Conservation (phyloP, 1,140 invertebrate genomes). For the Hypsibius dujardini region DNA sequence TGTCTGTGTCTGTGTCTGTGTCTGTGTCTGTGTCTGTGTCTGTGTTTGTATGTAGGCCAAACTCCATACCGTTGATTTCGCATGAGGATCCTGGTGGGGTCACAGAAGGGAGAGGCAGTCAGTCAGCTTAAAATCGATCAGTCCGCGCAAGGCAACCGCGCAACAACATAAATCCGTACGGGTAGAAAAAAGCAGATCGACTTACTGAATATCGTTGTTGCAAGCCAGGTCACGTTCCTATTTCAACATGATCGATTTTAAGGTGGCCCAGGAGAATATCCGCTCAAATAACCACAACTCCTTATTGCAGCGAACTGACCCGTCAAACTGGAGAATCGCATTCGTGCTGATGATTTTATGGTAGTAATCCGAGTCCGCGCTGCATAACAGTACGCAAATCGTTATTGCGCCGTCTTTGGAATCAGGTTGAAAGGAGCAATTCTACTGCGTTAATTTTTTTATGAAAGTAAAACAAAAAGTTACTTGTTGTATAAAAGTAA, state of each 20-base stretch:
- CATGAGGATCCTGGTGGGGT: too few species aligned
- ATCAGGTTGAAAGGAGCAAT: conserved; percentile 19
- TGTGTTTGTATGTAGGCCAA: too few species aligned
- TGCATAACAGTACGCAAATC: conserved; percentile 33
- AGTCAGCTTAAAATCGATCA: too few species aligned
- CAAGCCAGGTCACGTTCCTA: conserved; percentile 40
- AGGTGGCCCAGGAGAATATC: background rate
- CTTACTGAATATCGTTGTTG: conserved; percentile 64
- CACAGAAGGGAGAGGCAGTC: too few species aligned
- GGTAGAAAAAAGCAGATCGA: conserved; percentile 31
- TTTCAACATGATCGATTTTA: background rate
- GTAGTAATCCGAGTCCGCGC: conserved; percentile 60
- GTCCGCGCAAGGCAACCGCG: too few species aligned
- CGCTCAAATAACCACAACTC: too few species aligned
- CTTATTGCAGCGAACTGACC: conserved; percentile 33
- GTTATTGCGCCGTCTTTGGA: conserved; percentile 16
- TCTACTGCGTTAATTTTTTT: conserved; percentile 8
- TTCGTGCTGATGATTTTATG: conserved; percentile 62
- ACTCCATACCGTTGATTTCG: too few species aligned
- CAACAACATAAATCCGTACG: too few species aligned
- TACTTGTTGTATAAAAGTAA: conserved; percentile 75
- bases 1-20: too few species aligned
- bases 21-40: conserved; percentile 32
- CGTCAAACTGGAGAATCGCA: conserved; percentile 51
- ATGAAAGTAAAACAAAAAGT: conserved; percentile 29